Evolutionary conservation across 2,113 vertebrate species (phyloP).

Genomic region (Stegostoma tigrinum): DNA sequence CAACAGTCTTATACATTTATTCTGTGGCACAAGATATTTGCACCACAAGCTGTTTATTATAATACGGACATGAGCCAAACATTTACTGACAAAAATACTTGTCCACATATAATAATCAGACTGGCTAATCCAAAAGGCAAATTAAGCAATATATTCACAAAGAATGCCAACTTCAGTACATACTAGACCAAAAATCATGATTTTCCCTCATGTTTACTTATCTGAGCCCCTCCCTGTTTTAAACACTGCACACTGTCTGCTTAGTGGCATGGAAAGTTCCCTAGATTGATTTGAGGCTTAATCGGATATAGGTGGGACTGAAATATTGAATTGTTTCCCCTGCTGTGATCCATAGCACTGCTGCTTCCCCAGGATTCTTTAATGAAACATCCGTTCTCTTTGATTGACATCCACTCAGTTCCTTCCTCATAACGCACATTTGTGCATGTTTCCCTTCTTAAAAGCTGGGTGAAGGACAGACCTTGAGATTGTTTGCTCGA

Average conservation of each 20-base stretch:
- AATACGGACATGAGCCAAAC: not conserved
- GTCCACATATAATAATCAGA: not conserved
- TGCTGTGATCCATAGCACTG: not conserved
- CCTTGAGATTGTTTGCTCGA: not conserved
- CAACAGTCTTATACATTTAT: not conserved
- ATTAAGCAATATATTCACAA: not conserved
- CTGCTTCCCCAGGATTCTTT: slow-evolving; percentile 4
- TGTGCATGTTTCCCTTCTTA: slow-evolving; percentile 23
- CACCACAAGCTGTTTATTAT: not conserved
- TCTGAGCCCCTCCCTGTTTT: not conserved
- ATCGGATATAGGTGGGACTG: slow-evolving; percentile 1
- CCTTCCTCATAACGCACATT: slow-evolving; percentile 7
- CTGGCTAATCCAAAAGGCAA: not conserved
- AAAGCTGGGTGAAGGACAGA: slow-evolving; percentile 32
- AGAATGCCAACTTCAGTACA: not conserved
- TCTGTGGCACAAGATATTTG: not conserved
- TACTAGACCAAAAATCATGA: not conserved
- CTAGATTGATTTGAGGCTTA: not conserved
- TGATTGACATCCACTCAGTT: slow-evolving; percentile 25
- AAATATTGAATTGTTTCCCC: slow-evolving; percentile 12
- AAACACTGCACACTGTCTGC: not conserved
- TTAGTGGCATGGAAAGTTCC: not conserved
- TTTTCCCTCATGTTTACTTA: not conserved
- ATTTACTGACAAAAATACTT: not conserved
- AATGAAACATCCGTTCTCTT: not conserved